Evolutionary conservation across 2,888 invertebrate species (phyloP).

Genomic region (Pseudeuparius sepicola): DNA sequence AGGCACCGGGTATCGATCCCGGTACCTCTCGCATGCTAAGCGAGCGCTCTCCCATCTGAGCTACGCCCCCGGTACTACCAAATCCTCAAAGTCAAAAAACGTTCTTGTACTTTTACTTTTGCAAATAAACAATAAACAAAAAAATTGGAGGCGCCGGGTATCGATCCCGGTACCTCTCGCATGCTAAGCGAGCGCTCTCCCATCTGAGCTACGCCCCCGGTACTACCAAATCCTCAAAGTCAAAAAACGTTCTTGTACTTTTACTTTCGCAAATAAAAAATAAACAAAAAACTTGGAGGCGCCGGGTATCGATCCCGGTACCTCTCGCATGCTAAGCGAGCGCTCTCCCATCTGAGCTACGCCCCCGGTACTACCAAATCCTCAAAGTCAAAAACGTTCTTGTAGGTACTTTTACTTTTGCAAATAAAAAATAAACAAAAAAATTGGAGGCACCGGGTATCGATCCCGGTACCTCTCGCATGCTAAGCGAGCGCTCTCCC

Average conservation of each 20-base stretch:
- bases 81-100: too few relatives aligned
- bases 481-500: constrained; percentile 35
- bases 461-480: constrained; percentile 36
- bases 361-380: too few relatives aligned
- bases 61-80: constrained; percentile 33
- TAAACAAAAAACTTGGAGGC: constrained; percentile 31
- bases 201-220: constrained; percentile 33
- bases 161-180: constrained; percentile 36
- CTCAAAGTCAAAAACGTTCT: too few relatives aligned
- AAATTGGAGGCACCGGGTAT: constrained; percentile 34
- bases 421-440: too few relatives aligned
- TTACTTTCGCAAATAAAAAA: too few relatives aligned
- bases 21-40: constrained; percentile 36
- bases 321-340: constrained; percentile 36
- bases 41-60: constrained; percentile 34
- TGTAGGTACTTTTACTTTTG: too few relatives aligned
- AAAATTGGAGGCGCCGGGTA: constrained; percentile 33
- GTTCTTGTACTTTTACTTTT: too few relatives aligned
- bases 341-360: constrained; percentile 33
- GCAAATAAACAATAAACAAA: too few relatives aligned
- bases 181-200: constrained; percentile 35
- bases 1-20: constrained; percentile 36
- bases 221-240: too few relatives aligned
- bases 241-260: too few relatives aligned
- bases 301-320: constrained; percentile 36